These are phyloP conservation scores for Percopsis transmontana DNA, from an alignment of 2,113 vertebrate genomes.

Conservation along the genomic window DNA sequence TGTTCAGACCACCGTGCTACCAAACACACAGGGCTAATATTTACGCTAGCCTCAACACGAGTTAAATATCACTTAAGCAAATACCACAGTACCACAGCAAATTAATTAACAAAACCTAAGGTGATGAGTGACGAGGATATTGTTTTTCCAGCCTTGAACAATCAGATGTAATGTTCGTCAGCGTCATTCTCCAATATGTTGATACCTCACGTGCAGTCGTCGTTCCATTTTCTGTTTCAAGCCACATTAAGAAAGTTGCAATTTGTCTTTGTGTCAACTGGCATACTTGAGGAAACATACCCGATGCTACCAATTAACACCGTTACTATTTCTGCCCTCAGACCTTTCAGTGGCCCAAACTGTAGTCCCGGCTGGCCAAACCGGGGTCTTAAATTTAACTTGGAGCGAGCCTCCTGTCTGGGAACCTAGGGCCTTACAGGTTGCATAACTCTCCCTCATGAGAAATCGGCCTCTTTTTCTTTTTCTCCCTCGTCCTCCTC, in stretches of 20 bases:
- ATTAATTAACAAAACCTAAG: constrained; percentile 52
- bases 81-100: constrained; percentile 21
- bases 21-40: constrained; percentile 46
- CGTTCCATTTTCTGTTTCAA: constrained; percentile 17
- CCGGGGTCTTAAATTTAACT: constrained; percentile 15
- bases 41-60: constrained; percentile 40
- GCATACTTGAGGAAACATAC: constrained; percentile 29
- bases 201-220: too few relatives aligned
- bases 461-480: constrained; percentile 49
- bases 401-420: constrained; percentile 19
- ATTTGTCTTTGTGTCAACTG: constrained; percentile 38
- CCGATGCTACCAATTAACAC: constrained; percentile 27
- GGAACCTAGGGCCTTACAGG: constrained; percentile 48
- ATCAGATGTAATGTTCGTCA: background rate
- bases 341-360: constrained; percentile 21
- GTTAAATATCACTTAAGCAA: constrained; percentile 38
- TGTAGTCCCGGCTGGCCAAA: constrained; percentile 26
- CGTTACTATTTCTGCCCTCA: constrained; percentile 34
- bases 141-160: constrained; percentile 12
- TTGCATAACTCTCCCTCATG: constrained; percentile 71
- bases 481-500: constrained; percentile 62
- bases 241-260: constrained; percentile 38
- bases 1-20: constrained; percentile 60
- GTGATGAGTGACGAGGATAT: constrained; percentile 39
- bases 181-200: too few relatives aligned